These are phyloP conservation scores for Lagopus muta DNA, from an alignment of 2,113 vertebrate genomes.

Conservation along the genomic window DNA sequence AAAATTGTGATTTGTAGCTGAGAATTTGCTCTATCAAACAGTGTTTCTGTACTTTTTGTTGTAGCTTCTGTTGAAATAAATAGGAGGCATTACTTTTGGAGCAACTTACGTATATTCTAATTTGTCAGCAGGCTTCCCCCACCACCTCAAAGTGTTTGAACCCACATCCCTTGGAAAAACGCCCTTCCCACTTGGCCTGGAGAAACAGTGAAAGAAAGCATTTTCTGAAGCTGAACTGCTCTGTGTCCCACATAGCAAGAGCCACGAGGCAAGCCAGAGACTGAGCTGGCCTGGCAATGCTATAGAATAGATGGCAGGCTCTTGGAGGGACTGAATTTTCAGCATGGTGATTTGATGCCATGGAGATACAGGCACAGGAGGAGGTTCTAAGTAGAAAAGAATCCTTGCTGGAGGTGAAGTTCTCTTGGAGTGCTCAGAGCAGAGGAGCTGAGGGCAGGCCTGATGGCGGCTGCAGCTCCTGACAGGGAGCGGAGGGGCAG, in stretches of 20 bases:
- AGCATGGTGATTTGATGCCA: background rate
- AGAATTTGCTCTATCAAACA: too few species aligned
- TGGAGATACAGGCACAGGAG: background rate
- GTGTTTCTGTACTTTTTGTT: too few species aligned
- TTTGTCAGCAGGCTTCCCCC: background rate
- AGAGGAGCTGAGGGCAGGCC: background rate
- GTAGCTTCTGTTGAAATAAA: too few species aligned
- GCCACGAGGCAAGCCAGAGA: fast-evolving
- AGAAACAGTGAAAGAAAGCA: background rate
- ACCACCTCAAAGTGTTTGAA: background rate
- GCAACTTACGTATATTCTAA: background rate
- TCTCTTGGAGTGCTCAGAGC: background rate
- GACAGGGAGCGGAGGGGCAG: background rate
- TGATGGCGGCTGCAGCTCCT: background rate
- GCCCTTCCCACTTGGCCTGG: background rate
- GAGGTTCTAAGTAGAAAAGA: background rate
- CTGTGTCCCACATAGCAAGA: background rate
- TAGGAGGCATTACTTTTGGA: too few species aligned
- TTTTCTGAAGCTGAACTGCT: background rate
- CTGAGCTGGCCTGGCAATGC: background rate
- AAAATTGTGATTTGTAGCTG: too few species aligned
- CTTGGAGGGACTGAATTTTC: background rate
- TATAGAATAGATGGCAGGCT: background rate
- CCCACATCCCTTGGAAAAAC: background rate
- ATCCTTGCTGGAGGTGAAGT: background rate